Evolutionary conservation across 2,797 vertebrate species (phyloP).

Genomic region (Thaleichthys pacificus): DNA sequence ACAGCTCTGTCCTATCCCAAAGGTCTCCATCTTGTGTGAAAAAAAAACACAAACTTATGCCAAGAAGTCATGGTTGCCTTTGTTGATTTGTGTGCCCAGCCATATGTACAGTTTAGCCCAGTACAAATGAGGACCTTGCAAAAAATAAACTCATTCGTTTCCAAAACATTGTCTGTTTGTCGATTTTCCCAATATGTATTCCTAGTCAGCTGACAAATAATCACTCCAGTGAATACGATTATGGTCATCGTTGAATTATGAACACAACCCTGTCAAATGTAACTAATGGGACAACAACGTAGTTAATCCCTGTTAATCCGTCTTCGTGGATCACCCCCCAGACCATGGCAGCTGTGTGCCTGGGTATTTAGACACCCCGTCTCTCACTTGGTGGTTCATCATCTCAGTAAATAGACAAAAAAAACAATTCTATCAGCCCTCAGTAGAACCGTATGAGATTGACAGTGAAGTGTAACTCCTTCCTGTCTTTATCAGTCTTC

Average conservation of each 20-base stretch:
- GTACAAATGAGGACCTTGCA: slow-evolving; percentile 54
- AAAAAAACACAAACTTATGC: slow-evolving; percentile 56
- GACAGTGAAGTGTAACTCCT: not conserved
- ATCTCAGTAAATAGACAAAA: slow-evolving; percentile 38
- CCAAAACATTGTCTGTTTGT: slow-evolving; percentile 33
- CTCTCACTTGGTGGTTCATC: slow-evolving; percentile 16
- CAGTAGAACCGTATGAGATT: slow-evolving; percentile 34
- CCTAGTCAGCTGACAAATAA: not conserved
- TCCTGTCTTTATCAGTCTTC: not conserved
- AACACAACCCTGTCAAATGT: not conserved
- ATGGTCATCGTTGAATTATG: not conserved
- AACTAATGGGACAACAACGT: too few relatives aligned
- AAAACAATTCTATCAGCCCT: slow-evolving; percentile 18
- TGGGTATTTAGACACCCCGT: slow-evolving; percentile 21
- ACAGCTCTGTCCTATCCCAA: slow-evolving; percentile 66
- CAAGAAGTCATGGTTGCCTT: slow-evolving; percentile 75
- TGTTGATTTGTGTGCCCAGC: slow-evolving; percentile 64
- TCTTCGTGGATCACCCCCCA: too few relatives aligned
- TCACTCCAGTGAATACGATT: not conserved
- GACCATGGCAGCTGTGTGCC: not conserved
- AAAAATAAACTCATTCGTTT: slow-evolving; percentile 69
- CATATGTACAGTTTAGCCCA: slow-evolving; percentile 71
- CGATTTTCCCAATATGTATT: not conserved
- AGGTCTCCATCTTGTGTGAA: slow-evolving; percentile 55
- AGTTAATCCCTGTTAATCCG: too few relatives aligned